Conservation (phyloP, 2,113 vertebrate genomes). For the Phalacrocorax brasilianus region DNA sequence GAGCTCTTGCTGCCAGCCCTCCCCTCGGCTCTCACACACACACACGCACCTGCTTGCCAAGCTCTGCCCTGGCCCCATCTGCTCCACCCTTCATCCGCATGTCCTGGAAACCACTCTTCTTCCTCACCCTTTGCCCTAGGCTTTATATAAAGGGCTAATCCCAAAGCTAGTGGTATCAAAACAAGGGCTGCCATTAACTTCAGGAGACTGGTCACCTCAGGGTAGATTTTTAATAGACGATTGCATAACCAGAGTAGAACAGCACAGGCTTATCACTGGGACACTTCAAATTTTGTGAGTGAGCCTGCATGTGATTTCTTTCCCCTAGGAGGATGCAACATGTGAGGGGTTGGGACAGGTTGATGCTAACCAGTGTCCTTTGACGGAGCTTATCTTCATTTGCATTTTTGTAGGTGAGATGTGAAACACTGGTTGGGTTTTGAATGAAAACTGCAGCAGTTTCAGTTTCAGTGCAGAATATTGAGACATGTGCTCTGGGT, state of each 20-base stretch:
- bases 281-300: not conserved
- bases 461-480: conserved; percentile 5
- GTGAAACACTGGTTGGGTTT: conserved; percentile 45
- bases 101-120: not conserved
- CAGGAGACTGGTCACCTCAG: not conserved
- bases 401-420: conserved; percentile 60
- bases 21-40: not conserved
- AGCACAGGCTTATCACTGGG: not conserved
- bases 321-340: not conserved
- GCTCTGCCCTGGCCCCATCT: not conserved
- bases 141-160: not conserved
- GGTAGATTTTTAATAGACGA: not conserved
- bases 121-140: not conserved
- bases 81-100: not conserved
- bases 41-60: not conserved
- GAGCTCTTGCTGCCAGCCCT: not conserved
- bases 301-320: not conserved
- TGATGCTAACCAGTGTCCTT: not conserved
- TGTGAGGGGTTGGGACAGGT: not conserved
- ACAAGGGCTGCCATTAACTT: not conserved
- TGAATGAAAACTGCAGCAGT: conserved; percentile 33
- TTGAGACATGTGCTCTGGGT: not conserved
- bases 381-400: not conserved
- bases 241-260: not conserved
- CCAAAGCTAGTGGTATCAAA: not conserved